Conservation (phyloP, 2,888 invertebrate species). For the Drosophila greeni region DNA sequence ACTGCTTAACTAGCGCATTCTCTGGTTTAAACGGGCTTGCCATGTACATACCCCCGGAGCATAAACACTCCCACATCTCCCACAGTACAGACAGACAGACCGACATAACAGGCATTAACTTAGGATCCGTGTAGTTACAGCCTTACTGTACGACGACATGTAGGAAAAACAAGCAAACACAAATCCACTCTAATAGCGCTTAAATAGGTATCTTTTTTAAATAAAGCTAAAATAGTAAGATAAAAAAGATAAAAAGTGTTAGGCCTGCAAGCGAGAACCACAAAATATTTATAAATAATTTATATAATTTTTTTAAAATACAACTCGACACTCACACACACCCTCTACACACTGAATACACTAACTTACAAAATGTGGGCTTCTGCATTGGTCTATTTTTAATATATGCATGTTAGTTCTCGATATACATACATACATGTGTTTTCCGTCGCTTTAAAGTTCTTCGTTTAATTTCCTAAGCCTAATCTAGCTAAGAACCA, state of each 20-base stretch:
- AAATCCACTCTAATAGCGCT: constrained; percentile 69
- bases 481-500: constrained; percentile 51
- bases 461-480: constrained; percentile 29
- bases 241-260: constrained; percentile 71
- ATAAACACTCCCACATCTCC: constrained; percentile 29
- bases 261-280: constrained; percentile 52
- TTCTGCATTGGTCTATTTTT: constrained; percentile 35
- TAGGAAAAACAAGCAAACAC: constrained; percentile 34
- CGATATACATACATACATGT: constrained; percentile 10
- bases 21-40: constrained; percentile 61
- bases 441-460: constrained; percentile 26
- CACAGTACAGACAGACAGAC: constrained; percentile 13
- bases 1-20: constrained; percentile 80
- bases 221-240: constrained; percentile 65
- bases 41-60: constrained; percentile 63
- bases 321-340: constrained; percentile 55
- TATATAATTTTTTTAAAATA: constrained; percentile 55
- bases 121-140: constrained; percentile 59
- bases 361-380: constrained; percentile 11
- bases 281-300: constrained; percentile 69
- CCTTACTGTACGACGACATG: constrained; percentile 54
- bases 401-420: constrained; percentile 27
- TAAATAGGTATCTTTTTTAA: constrained; percentile 68
- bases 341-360: constrained; percentile 7
- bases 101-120: constrained; percentile 48